Evolutionary conservation across 2,113 vertebrate species (phyloP), one percentile per base, ranked within the genome.

Genomic region (Menura novaehollandiae): DNA sequence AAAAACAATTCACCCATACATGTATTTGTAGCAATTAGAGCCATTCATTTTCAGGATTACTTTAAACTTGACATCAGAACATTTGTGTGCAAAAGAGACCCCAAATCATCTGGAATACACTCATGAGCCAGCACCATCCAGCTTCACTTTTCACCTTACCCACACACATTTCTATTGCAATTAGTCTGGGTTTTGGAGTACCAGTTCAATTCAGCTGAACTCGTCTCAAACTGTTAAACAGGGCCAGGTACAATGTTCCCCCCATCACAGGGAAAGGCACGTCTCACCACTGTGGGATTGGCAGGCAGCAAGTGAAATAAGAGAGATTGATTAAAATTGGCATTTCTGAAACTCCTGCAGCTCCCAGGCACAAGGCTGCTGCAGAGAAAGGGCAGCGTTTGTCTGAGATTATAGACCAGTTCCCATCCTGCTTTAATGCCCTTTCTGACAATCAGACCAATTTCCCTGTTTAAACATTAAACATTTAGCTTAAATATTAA

Each of bases 391-490:
- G 92, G 75, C 91, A 87, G 83, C 3, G 0, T 93, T 83, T 88
- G 74, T 71, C 73, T 72, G 85, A 68, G 43, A 84, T 90, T 77
- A 80, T 13, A 77, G 67, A 77, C 84, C 62, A 17, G 71, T 63
- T 96, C 87, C 80, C 82, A 79, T 79, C 64, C 60, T 69, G 87
- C 66, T 85, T 93, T 93, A 80, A 53, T 89, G 91, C 64, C 67
- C 85, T 94, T 96, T 91, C 86, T 95, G 86, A 91, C 91, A 91
- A 93, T 91, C 91, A 78, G 81, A 92, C 91, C 67, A 72, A 84
- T 95, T 91, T 88, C 77, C 79, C 80, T 89, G 88, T 96, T 95
- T 95, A 95, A 96, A 93, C 92, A 95, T 95, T 96, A 92, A 96
- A 94, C 89, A 74, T 88, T 55, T 47, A 46, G 88, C 66, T 96